These are phyloP conservation scores for Automeris io DNA, from an alignment of 2,888 invertebrate genomes.

Conservation along the genomic window DNA sequence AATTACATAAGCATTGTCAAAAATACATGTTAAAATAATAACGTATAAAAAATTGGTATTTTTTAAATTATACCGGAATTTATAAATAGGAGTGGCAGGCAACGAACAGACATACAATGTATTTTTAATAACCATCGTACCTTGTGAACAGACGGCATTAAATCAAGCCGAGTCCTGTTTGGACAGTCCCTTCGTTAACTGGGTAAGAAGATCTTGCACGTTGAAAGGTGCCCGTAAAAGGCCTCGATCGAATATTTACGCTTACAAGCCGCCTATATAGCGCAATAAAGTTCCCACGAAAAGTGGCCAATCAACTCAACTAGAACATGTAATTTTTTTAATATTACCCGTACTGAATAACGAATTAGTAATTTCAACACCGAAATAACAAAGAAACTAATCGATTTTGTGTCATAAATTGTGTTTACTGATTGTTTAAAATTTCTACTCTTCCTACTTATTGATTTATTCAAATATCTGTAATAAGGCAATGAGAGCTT, in stretches of 20 bases:
- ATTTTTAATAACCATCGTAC: not conserved
- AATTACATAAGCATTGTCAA: too few species aligned
- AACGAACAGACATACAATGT: not conserved
- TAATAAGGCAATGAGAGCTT: too few species aligned
- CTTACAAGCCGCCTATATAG: slow-evolving; percentile 16
- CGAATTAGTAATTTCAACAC: not conserved
- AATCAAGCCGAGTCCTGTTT: slow-evolving; percentile 2
- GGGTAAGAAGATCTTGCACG: slow-evolving; percentile 21
- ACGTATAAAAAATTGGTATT: too few species aligned
- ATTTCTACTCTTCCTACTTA: too few species aligned
- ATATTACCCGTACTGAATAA: slow-evolving; percentile 14
- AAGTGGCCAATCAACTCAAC: slow-evolving; percentile 32
- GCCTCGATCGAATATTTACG: slow-evolving; percentile 27
- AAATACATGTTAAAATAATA: too few species aligned
- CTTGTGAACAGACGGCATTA: slow-evolving; percentile 1
- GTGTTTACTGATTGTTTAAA: too few species aligned
- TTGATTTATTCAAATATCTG: too few species aligned
- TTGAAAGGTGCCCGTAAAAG: slow-evolving; percentile 29
- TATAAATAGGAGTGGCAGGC: not conserved
- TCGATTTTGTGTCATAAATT: too few species aligned
- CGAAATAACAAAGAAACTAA: too few species aligned
- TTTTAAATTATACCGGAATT: not conserved
- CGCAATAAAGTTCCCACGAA: slow-evolving; percentile 42
- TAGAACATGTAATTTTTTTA: slow-evolving; percentile 29
- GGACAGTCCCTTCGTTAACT: slow-evolving; percentile 3